phyloP scores from a whole-genome alignment of 1,140 invertebrate species.

The Diplogasteroides magnus region DNA sequence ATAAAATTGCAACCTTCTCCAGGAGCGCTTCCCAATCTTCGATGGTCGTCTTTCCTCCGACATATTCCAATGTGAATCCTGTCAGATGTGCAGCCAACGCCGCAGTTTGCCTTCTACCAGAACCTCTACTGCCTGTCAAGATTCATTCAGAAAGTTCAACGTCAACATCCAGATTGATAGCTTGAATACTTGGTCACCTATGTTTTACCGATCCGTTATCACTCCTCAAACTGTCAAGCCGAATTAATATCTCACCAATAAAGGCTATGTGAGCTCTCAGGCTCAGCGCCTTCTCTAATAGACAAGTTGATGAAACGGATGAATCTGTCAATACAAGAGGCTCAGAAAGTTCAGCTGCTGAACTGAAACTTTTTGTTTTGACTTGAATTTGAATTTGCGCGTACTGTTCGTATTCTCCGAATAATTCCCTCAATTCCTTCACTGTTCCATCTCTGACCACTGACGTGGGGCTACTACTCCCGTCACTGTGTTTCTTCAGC shows the following conservation, averaged over 20 bases:
- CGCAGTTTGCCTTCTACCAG: not conserved
- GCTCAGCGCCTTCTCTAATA: not conserved
- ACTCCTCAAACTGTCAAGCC: too few species aligned
- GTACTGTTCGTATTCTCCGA: too few species aligned
- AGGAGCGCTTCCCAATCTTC: not conserved
- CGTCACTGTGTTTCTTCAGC: too few species aligned
- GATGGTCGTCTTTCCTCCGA: not conserved
- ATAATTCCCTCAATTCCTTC: too few species aligned
- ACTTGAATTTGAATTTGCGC: not conserved
- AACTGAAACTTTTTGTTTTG: not conserved
- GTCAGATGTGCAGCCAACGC: not conserved
- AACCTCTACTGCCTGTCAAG: not conserved
- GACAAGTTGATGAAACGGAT: not conserved
- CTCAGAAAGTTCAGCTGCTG: not conserved
- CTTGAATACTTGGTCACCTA: too few species aligned
- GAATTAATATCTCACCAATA: conserved; percentile 1
- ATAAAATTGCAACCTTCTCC: not conserved
- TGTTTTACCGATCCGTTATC: too few species aligned
- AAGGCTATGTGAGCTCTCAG: not conserved
- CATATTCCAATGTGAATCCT: not conserved
- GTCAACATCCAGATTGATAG: too few species aligned
- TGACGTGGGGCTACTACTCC: too few species aligned
- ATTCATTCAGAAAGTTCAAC: too few species aligned
- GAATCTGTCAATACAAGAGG: not conserved
- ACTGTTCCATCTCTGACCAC: too few species aligned